phyloP scores from a whole-genome alignment of 2,113 vertebrate species.

The Gymnocephalus cernua region DNA sequence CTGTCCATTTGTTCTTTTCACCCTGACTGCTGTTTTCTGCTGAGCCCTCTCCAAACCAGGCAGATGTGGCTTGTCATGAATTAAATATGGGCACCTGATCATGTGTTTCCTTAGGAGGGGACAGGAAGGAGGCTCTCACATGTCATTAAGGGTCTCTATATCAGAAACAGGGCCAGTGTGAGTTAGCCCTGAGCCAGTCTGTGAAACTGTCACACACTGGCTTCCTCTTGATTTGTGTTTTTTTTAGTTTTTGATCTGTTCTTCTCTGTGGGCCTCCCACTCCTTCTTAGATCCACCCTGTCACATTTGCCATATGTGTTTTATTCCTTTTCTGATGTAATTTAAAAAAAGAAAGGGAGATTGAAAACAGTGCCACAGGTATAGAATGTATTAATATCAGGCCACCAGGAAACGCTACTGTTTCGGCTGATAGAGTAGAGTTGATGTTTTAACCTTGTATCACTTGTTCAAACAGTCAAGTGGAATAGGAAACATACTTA shows the following conservation, averaged over 20 bases:
- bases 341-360: slow-evolving; percentile 18
- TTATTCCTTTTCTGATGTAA: slow-evolving; percentile 9
- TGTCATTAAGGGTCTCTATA: slow-evolving; percentile 80
- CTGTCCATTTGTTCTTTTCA: slow-evolving; percentile 65
- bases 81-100: slow-evolving; percentile 83
- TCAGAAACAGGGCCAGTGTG: slow-evolving; percentile 67
- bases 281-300: background rate
- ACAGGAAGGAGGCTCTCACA: slow-evolving; percentile 81
- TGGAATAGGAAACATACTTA: background rate
- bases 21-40: slow-evolving; percentile 75
- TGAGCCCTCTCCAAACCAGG: slow-evolving; percentile 64
- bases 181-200: slow-evolving; percentile 53
- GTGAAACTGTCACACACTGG: slow-evolving; percentile 60
- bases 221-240: slow-evolving; percentile 53
- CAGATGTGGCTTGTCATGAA: slow-evolving; percentile 84
- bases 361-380: background rate
- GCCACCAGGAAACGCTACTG: background rate
- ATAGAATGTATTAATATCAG: background rate
- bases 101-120: slow-evolving; percentile 76
- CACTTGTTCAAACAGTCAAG: background rate
- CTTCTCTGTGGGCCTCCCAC: slow-evolving; percentile 1
- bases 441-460: background rate
- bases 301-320: background rate
- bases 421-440: background rate
- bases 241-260: slow-evolving; percentile 44